These are phyloP conservation scores for Hemibagrus wyckioides DNA, from an alignment of 2,113 vertebrate species.

Conservation along the genomic window DNA sequence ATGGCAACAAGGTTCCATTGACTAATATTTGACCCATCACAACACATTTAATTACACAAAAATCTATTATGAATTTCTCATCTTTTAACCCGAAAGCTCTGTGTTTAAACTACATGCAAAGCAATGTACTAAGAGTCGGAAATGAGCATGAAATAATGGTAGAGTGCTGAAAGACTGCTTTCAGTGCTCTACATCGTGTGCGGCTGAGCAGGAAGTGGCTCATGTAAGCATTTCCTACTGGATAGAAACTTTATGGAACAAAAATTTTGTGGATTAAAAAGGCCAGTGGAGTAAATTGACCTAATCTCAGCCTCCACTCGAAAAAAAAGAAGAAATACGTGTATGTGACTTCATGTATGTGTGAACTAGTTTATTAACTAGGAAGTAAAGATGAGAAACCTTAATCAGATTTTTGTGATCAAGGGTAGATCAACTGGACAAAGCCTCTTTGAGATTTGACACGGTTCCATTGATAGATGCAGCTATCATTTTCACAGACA, in stretches of 20 bases:
- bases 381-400: conserved; percentile 97
- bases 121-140: background rate
- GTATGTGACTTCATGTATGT: background rate
- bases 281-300: background rate
- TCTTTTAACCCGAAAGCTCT: conserved; percentile 78
- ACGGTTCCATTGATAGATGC: conserved; percentile 99
- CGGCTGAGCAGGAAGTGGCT: background rate
- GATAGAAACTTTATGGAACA: background rate
- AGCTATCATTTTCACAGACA: conserved; percentile 99
- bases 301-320: background rate
- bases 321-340: background rate
- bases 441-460: conserved; percentile 99
- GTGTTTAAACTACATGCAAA: conserved; percentile 22
- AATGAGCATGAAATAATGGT: background rate
- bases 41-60: conserved; percentile 99
- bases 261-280: background rate
- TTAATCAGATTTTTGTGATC: conserved; percentile 99
- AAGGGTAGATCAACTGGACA: conserved; percentile 98
- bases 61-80: conserved; percentile 99
- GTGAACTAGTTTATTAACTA: background rate
- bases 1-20: conserved; percentile 98
- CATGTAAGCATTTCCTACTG: background rate
- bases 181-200: background rate
- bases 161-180: background rate
- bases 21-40: conserved; percentile 96